phyloP scores from a whole-genome alignment of 2,797 vertebrate species.

The Ptychobarbus kaznakovi region DNA sequence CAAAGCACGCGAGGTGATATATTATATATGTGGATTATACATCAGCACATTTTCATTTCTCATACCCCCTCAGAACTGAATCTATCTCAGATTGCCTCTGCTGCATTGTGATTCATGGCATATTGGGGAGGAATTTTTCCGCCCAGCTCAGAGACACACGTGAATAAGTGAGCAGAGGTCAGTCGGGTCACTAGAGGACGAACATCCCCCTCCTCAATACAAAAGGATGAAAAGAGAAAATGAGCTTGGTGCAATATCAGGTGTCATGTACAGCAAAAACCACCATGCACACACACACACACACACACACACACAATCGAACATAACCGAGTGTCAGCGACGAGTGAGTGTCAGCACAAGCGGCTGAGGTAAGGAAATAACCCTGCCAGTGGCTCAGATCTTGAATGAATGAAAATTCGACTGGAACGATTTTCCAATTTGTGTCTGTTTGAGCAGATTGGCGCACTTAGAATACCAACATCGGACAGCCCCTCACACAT shows the following conservation, averaged over 20 bases:
- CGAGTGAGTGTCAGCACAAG: conserved; percentile 60
- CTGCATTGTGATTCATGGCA: conserved; percentile 53
- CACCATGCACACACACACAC: conserved; percentile 36
- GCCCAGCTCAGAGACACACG: conserved; percentile 5
- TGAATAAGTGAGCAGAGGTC: conserved; percentile 54
- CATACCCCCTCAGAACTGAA: conserved; percentile 46
- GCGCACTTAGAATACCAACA: conserved; percentile 72
- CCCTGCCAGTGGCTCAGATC: conserved; percentile 61
- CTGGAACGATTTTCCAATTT: conserved; percentile 75
- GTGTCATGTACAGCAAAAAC: conserved; percentile 53
- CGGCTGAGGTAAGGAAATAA: conserved; percentile 67
- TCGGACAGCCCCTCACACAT: conserved; percentile 65
- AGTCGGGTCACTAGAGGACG: conserved; percentile 52
- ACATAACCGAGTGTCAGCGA: conserved; percentile 47
- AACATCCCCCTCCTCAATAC: conserved; percentile 46
- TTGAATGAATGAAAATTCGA: conserved; percentile 69
- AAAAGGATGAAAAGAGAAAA: conserved; percentile 59
- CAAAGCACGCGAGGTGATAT: conserved; percentile 34
- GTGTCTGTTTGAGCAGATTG: conserved; percentile 75
- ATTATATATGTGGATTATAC: conserved; percentile 45
- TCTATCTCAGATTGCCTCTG: conserved; percentile 50
- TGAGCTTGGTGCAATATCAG: conserved; percentile 57
- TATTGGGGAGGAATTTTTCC: conserved; percentile 29
- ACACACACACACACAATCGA: conserved; percentile 33
- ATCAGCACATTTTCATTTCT: conserved; percentile 47